Conservation (phyloP, 2,113 vertebrate genomes). For the Euleptes europaea region DNA sequence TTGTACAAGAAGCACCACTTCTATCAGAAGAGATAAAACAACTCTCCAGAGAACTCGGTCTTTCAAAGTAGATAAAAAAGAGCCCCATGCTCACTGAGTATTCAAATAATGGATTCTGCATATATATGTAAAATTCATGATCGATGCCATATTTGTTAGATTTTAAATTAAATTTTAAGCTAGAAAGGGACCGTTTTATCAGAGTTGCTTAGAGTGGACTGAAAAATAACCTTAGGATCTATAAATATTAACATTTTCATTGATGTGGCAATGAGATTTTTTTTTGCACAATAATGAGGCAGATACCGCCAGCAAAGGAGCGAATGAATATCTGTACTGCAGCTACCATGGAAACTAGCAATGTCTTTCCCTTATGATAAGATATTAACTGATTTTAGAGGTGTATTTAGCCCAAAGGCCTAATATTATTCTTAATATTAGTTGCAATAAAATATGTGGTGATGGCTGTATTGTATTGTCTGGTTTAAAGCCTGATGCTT, state of each 20-base stretch:
- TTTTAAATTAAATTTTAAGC: conserved; percentile 64
- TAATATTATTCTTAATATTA: conserved; percentile 21
- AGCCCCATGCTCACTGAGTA: background rate
- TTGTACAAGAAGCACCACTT: conserved; percentile 54
- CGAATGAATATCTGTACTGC: conserved; percentile 56
- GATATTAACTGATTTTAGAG: conserved; percentile 41
- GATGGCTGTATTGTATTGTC: background rate
- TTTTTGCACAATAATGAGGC: conserved; percentile 42
- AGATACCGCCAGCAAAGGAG: conserved; percentile 48
- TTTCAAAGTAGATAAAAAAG: conserved; percentile 61
- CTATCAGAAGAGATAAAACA: conserved; percentile 64
- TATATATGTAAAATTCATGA: conserved; percentile 46
- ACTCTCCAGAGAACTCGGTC: conserved; percentile 55
- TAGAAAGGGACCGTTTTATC: conserved; percentile 41
- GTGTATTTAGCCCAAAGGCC: conserved; percentile 38
- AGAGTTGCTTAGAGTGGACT: conserved; percentile 40
- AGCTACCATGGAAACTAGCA: conserved; percentile 66
- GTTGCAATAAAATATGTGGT: background rate
- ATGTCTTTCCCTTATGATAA: conserved; percentile 59
- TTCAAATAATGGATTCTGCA: conserved; percentile 62
- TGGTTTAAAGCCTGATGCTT: background rate
- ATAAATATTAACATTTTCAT: conserved; percentile 62
- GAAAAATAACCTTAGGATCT: conserved; percentile 46
- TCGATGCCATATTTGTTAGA: conserved; percentile 46
- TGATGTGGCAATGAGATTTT: conserved; percentile 47